Conservation (phyloP, 2,888 invertebrate species). For the Sicus ferrugineus region DNA sequence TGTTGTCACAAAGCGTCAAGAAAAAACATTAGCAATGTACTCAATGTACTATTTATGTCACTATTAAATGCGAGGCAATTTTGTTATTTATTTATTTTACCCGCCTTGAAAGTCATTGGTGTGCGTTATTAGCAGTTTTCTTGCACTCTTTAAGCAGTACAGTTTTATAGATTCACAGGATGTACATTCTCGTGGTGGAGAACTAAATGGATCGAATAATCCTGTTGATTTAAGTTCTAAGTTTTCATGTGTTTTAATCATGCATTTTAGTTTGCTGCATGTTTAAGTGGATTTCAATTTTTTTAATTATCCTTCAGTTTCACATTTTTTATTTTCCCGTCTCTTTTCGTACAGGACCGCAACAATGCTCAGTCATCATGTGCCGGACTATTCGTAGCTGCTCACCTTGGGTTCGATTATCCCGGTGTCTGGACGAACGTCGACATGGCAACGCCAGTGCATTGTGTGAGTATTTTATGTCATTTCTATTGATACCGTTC, state of each 20-base stretch:
- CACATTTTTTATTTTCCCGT: slow-evolving; percentile 13
- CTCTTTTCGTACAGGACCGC: slow-evolving; percentile 71
- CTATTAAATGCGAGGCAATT: no score
- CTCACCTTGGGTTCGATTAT: slow-evolving; percentile 88
- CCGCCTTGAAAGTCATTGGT: no score
- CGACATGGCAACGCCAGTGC: slow-evolving; percentile 88
- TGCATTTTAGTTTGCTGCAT: background rate
- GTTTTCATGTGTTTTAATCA: background rate
- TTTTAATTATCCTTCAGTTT: slow-evolving; percentile 4
- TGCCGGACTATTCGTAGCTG: slow-evolving; percentile 85
- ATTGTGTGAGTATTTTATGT: slow-evolving; percentile 78
- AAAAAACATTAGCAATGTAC: no score
- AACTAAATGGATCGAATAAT: background rate
- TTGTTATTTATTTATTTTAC: no score
- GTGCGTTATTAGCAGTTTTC: no score
- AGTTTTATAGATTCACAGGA: no score
- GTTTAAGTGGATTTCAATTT: background rate
- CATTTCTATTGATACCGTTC: slow-evolving; percentile 30
- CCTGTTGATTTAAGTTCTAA: background rate
- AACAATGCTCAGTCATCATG: slow-evolving; percentile 88
- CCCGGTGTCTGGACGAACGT: slow-evolving; percentile 89
- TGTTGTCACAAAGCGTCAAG: no score
- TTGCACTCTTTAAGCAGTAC: no score
- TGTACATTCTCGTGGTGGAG: no score
- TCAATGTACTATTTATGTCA: no score